These are phyloP conservation scores for Porites rus DNA, from an alignment of 92 coral and sea anemone genomes.

Conservation along the genomic window DNA sequence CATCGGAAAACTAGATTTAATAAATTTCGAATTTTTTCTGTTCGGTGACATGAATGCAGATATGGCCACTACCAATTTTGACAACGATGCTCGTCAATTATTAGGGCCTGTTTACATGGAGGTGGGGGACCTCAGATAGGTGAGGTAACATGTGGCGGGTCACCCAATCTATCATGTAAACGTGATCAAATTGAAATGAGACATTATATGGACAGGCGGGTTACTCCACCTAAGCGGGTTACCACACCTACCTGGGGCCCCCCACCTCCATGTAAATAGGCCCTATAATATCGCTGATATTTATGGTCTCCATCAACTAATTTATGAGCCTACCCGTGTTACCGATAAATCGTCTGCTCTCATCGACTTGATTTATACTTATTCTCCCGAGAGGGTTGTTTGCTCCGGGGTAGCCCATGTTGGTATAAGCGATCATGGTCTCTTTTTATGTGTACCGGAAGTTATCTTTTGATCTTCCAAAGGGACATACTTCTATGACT, in stretches of 20 bases:
- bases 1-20: slow-evolving; percentile 24
- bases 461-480: neutral
- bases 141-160: neutral
- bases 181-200: no score
- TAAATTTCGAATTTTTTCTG: slow-evolving; percentile 25
- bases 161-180: no score
- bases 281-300: no score
- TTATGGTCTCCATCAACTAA: neutral
- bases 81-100: slow-evolving; percentile 18
- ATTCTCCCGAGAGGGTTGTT: slow-evolving; percentile 28
- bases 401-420: slow-evolving; percentile 43
- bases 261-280: no score
- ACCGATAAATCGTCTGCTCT: slow-evolving; percentile 30
- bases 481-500: no score
- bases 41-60: slow-evolving; percentile 36
- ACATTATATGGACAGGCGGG: no score
- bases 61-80: slow-evolving; percentile 9
- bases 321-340: slow-evolving; percentile 20
- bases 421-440: slow-evolving; percentile 35
- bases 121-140: neutral
- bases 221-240: no score
- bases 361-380: neutral
- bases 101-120: neutral
- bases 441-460: slow-evolving; percentile 24
- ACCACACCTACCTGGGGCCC: no score